phyloP scores from a whole-genome alignment of 2,113 vertebrate species.

The Tursiops truncatus region DNA sequence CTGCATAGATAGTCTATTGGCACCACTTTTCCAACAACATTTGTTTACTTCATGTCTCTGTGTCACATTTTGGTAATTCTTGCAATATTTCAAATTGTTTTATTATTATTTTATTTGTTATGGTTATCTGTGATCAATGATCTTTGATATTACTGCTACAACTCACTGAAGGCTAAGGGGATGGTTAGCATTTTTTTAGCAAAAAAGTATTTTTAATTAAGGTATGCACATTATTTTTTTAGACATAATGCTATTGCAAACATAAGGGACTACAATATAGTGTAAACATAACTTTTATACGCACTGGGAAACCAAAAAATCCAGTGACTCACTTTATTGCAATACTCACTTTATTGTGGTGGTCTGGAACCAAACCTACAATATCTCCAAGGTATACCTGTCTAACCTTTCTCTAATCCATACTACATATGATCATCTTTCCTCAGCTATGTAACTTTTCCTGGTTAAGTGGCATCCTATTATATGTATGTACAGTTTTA shows the following conservation, averaged over 20 bases:
- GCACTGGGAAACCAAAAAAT: neutral
- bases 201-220: neutral
- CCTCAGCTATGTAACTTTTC: neutral
- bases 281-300: neutral
- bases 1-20: neutral
- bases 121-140: neutral
- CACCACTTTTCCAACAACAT: neutral
- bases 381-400: neutral
- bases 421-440: neutral
- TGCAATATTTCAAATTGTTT: neutral
- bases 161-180: neutral
- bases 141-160: neutral
- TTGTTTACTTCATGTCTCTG: neutral
- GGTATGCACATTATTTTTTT: neutral
- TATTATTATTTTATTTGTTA: neutral
- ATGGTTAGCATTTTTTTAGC: neutral
- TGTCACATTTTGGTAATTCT: neutral
- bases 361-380: neutral
- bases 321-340: neutral
- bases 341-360: neutral
- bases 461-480: neutral
- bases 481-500: neutral
- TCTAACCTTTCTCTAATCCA: neutral
- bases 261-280: neutral
- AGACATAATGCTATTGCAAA: neutral